Evolutionary conservation across 2,888 invertebrate genomes (phyloP), one percentile per base, ranked within the genome.

Genomic region (Aleiodes alternator): DNA sequence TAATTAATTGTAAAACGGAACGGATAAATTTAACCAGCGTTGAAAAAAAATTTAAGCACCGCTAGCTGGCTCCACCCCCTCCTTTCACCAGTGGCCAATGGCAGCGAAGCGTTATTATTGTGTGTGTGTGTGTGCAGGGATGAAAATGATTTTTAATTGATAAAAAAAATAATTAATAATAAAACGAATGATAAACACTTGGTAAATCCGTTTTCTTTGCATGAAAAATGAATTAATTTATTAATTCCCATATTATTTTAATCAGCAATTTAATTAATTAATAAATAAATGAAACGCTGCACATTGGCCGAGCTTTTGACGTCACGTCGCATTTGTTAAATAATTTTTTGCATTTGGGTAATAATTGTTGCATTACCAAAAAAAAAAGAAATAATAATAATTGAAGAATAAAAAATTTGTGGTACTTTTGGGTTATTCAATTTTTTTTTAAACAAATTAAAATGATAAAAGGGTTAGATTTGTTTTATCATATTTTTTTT

Each of bases 41-140:
- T 81, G 87, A 86, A 83, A 84, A 73, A 81, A 80, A 76, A 79
- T 64, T 48, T 29, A 81, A 81, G 81, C 82, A 81, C 82, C 81
- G 82, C 81, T 82, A 86, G 88, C 89, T 89, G 89, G 89, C 89
- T 89, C 89, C 88, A 89, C 86, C 89, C 89, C 89, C 88, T 88
- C 87, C 86, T 88, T 87, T 88, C 86, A 86, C 86, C 86, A 86
- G 84, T 85, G 87, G 87, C 88, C 88, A 88, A 89, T 87, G 88
- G 85, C 87, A 87, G 87, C 86, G 86, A 87, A 86, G 86, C 86
- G 85, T 84, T 81, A 81, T 81, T 83, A 16, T 82, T 83, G 80
- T 82, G 75, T 80, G 79, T 80, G 79, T 76, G 80, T 38, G 80
- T 77, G 73, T 76, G 73, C 77, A 77, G 72, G 73, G 76, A 55